Evolutionary conservation across 1,140 invertebrate species (phyloP), one percentile per base, ranked within the genome.

Genomic region (Cotesia vestalis): DNA sequence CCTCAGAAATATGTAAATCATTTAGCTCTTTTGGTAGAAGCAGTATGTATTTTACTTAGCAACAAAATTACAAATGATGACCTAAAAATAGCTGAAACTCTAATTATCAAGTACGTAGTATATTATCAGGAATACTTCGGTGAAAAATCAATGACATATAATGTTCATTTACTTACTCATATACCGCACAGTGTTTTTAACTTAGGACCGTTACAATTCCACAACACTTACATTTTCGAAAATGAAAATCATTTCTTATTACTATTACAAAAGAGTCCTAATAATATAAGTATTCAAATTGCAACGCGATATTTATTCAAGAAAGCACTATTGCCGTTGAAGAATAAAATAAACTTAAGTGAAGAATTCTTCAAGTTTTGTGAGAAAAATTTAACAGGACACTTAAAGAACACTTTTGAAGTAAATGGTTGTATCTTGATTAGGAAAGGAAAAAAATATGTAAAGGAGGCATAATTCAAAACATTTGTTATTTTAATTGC

Each of bases 191-290:
- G 70, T 57, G 70, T 72, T 20, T n/a, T 17, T 59, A 66, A 72
- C 59, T 72, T 34, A 9, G 52, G 70, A 1, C 70, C 62, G 6
- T 11, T 72, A 14, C 66, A 51, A 51, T 38, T 46, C 1, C 70
- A 72, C 51, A 72, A 51, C 35, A 34, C 70, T 11, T 72, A 66
- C 27, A 17, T 2, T n/a, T 72, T 72, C 17, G 62, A 72, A 51
- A 72, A 66, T 38, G 17, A 66, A 20, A 72, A 72, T 38, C 4
- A 59, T 11, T 17, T 66, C n/a, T 9, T 66, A 57, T 40, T 72
- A n/a, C 14, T 57, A 40, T n/a, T 72, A 11, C 66, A 72, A 14
- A 62, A 40, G 4, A 72, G 70, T 72, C 70, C 62, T 5, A 2
- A 6, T 27, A 46, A 11, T 9, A 36, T 72, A 8, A n/a, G 27